Conservation (phyloP, 2,888 invertebrate species). For the Pseudococcus viburni region DNA sequence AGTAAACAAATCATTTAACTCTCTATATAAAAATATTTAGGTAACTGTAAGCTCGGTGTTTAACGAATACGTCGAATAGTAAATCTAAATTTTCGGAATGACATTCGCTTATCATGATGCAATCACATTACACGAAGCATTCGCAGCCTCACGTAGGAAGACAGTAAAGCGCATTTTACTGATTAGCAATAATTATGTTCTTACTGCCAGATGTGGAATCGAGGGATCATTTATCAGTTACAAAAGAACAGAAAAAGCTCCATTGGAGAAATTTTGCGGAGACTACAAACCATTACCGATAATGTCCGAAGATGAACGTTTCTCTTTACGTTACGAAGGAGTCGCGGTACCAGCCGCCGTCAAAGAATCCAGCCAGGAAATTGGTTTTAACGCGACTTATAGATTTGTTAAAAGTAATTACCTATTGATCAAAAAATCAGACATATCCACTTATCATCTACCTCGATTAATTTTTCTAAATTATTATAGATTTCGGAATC, state of each 20-base stretch:
- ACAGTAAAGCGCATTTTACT: no score
- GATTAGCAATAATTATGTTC: background rate
- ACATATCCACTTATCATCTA: no score
- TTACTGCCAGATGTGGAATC: background rate
- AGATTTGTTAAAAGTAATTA: constrained; percentile 25
- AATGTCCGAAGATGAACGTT: background rate
- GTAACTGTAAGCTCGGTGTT: no score
- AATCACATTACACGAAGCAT: no score
- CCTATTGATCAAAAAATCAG: no score
- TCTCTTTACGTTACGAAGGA: background rate
- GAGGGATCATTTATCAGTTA: background rate
- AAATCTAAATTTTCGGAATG: no score
- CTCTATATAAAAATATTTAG: no score
- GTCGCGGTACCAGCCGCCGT: background rate
- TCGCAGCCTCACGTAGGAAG: no score
- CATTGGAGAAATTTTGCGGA: background rate
- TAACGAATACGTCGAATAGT: no score
- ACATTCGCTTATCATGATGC: no score
- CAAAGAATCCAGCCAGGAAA: background rate
- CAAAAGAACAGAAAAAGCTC: background rate
- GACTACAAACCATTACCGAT: background rate
- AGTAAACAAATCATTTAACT: no score
- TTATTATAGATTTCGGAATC: background rate
- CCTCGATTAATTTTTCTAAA: no score
- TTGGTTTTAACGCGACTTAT: background rate